Percentiles rank a stretch among this genome's conserved stretches.
These are phyloP conservation scores for Lepidothrix coronata DNA, from an alignment of 2,113 vertebrate genomes.

Conservation along the genomic window DNA sequence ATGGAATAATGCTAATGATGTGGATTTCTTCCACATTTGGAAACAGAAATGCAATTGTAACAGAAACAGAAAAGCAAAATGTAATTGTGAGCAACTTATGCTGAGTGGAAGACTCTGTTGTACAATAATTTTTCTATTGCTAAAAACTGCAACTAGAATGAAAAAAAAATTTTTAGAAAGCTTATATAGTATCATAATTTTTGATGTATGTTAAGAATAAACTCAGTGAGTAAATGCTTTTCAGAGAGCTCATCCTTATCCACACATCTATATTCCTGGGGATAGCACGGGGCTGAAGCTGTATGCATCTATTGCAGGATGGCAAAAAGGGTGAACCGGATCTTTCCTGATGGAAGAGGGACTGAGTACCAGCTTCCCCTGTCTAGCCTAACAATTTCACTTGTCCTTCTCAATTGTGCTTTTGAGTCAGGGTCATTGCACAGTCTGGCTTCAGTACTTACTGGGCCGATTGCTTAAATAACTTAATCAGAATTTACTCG, in stretches of 20 bases:
- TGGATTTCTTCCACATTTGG: conserved; percentile 39
- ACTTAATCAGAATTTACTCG: neutral
- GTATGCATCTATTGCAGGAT: neutral
- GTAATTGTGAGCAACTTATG: neutral
- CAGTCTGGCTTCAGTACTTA: neutral
- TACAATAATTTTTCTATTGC: neutral
- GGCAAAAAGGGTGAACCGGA: neutral
- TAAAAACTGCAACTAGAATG: neutral
- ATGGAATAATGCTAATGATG: conserved; percentile 38
- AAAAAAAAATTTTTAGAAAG: neutral
- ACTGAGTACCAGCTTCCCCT: neutral
- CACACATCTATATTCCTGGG: neutral
- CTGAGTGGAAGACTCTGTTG: neutral
- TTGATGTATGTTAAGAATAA: neutral
- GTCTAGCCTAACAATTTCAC: neutral
- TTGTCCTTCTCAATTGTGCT: neutral
- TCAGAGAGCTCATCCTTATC: neutral
- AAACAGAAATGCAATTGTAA: conserved; percentile 12
- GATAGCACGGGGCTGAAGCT: neutral
- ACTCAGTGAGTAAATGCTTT: neutral
- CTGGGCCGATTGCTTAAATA: neutral
- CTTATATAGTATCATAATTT: neutral
- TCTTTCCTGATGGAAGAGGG: neutral
- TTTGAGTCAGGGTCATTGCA: neutral
- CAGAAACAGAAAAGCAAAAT: neutral